These are phyloP conservation scores for Lethrus apterus DNA, from an alignment of 1,140 invertebrate genomes.

Conservation along the genomic window DNA sequence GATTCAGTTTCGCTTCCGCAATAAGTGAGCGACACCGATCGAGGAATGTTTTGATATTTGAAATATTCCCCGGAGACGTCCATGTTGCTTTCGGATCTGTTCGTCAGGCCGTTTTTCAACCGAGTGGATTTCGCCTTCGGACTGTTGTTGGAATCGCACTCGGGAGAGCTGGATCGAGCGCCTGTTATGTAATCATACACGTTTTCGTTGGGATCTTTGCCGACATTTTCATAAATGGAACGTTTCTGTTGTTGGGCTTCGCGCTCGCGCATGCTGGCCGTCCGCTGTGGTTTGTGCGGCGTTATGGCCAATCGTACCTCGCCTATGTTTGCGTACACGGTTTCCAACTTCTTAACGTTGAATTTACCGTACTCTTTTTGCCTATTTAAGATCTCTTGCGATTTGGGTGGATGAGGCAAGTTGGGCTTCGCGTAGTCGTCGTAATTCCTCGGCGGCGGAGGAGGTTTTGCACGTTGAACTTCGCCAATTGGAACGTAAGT, in stretches of 20 bases:
- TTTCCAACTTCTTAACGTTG: conserved; percentile 48
- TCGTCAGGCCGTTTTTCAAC: conserved; percentile 35
- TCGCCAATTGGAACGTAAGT: conserved; percentile 43
- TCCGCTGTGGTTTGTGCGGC: conserved; percentile 70
- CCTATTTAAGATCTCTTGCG: conserved; percentile 52
- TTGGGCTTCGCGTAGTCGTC: conserved; percentile 51
- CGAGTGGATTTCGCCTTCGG: conserved; percentile 37
- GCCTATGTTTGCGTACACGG: conserved; percentile 72
- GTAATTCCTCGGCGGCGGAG: conserved; percentile 51
- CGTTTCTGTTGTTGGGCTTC: conserved; percentile 50
- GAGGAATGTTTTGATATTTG: conserved; percentile 42
- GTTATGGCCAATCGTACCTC: conserved; percentile 69
- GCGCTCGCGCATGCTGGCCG: conserved; percentile 70
- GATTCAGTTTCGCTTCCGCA: conserved; percentile 74
- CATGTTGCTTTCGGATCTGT: conserved; percentile 46
- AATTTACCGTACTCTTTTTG: conserved; percentile 46
- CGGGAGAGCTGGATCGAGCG: conserved; percentile 53
- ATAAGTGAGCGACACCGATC: conserved; percentile 62
- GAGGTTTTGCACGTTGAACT: conserved; percentile 41
- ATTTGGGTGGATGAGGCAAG: conserved; percentile 64
- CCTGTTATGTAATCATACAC: conserved; percentile 57
- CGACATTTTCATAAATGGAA: conserved; percentile 13
- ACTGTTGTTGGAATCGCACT: conserved; percentile 50
- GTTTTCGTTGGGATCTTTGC: conserved; percentile 45
- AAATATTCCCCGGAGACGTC: conserved; percentile 42